Conservation (phyloP, 2,797 vertebrate genomes). For the Benthosema pterotum region DNA sequence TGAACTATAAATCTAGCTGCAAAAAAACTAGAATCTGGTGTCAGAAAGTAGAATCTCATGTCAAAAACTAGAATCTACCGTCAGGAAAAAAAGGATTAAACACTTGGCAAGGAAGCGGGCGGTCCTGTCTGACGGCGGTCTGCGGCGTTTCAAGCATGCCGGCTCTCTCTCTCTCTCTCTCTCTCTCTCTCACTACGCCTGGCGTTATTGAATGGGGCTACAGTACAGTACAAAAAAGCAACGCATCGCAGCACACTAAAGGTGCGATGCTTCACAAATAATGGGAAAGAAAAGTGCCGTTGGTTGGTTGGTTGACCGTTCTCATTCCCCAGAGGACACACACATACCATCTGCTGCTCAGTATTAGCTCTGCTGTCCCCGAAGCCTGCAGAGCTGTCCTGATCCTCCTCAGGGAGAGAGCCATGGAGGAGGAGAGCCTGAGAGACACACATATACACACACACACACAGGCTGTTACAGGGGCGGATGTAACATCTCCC, state of each 20-base stretch:
- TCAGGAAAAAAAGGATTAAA: too few species aligned
- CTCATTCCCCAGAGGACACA: slow-evolving; percentile 43
- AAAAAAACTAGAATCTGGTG: too few species aligned
- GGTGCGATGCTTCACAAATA: slow-evolving; percentile 50
- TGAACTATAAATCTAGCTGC: too few species aligned
- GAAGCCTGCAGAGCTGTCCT: slow-evolving; percentile 87
- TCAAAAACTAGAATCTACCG: too few species aligned
- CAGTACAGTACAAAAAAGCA: slow-evolving; percentile 49
- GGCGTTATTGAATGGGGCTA: slow-evolving; percentile 30
- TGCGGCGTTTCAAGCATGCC: slow-evolving; percentile 50
- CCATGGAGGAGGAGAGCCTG: slow-evolving; percentile 94
- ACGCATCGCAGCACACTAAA: slow-evolving; percentile 51
- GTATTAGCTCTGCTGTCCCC: slow-evolving; percentile 83
- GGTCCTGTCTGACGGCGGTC: slow-evolving; percentile 37
- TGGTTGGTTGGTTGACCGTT: slow-evolving; percentile 50
- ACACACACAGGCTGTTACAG: too few species aligned
- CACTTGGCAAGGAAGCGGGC: slow-evolving; percentile 48
- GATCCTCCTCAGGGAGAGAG: slow-evolving; percentile 95
- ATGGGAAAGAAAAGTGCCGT: slow-evolving; percentile 31
- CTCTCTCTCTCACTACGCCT: too few species aligned
- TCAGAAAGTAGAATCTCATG: too few species aligned
- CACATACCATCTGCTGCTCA: slow-evolving; percentile 92
- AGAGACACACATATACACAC: slow-evolving; percentile 18
- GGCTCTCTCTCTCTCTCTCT: too few species aligned
- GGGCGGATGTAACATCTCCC: too few species aligned